Percentiles rank a stretch among this genome's conserved stretches.
Conservation (phyloP, 2,797 vertebrate species). For the Poecilia wingei region DNA sequence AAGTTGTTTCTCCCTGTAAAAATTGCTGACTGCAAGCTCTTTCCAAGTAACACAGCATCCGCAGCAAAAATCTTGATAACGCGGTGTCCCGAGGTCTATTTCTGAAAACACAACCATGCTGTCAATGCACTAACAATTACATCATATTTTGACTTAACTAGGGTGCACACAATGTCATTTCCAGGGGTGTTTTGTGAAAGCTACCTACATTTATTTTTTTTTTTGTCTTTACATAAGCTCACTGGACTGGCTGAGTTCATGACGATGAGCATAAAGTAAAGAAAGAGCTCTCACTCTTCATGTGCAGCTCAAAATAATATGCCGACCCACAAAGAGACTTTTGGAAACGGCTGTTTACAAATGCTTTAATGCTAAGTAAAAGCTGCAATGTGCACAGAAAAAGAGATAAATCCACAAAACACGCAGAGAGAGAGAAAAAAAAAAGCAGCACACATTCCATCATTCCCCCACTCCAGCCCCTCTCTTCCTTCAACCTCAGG, state of each 20-base stretch:
- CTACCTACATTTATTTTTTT: background rate
- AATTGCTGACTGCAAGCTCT: constrained; percentile 22
- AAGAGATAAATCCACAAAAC: constrained; percentile 25
- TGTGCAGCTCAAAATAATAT: background rate
- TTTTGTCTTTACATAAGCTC: background rate
- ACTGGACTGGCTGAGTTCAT: background rate
- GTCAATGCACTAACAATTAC: constrained; percentile 8
- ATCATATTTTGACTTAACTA: constrained; percentile 8
- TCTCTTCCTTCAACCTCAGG: constrained; percentile 53
- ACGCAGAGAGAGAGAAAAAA: background rate
- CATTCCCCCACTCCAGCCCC: constrained; percentile 49
- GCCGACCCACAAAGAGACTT: constrained; percentile 5
- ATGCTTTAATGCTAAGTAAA: constrained; percentile 47
- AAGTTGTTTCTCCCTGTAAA: constrained; percentile 17
- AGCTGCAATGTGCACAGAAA: constrained; percentile 33
- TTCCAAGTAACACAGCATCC: constrained; percentile 9
- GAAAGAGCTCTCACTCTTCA: background rate
- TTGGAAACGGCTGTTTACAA: constrained; percentile 26
- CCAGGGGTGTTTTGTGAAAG: background rate
- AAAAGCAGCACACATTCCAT: constrained; percentile 29
- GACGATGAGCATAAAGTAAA: constrained; percentile 1
- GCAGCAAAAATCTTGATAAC: constrained; percentile 19
- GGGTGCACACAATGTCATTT: background rate
- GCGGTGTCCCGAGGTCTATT: constrained; percentile 8
- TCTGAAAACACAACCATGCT: constrained; percentile 2